Conservation (phyloP, 1,140 invertebrate species). For the Pristionchus pacificus region DNA sequence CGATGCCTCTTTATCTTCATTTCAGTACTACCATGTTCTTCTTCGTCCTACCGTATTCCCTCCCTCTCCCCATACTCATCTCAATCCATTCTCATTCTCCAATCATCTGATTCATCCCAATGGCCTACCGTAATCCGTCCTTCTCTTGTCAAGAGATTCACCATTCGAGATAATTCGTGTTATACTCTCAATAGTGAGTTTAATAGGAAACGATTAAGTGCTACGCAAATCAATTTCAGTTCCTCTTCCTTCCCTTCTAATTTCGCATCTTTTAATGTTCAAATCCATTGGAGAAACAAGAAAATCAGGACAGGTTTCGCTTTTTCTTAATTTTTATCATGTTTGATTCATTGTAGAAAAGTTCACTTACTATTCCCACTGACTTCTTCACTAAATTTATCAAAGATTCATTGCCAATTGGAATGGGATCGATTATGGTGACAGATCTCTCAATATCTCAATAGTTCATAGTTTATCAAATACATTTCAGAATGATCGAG, state of each 20-base stretch:
- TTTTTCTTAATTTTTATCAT: too few relatives aligned
- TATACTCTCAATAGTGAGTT: too few relatives aligned
- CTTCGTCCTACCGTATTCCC: not conserved
- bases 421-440: not conserved
- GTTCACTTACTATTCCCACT: not conserved
- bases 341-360: not conserved
- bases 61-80: not conserved
- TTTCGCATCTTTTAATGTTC: not conserved
- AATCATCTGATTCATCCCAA: not conserved
- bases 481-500: too few relatives aligned
- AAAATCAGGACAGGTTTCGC: too few relatives aligned
- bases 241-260: not conserved
- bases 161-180: not conserved
- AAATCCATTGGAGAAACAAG: not conserved
- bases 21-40: too few relatives aligned
- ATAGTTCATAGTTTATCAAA: too few relatives aligned
- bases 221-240: not conserved
- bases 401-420: not conserved
- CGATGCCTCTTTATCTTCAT: not conserved
- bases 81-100: not conserved
- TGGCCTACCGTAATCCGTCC: not conserved
- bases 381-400: not conserved
- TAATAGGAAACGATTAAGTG: too few relatives aligned
- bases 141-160: not conserved
- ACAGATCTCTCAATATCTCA: not conserved